Evolutionary conservation across 1,140 invertebrate species (phyloP).

Genomic region (Leptoteleia sp.): DNA sequence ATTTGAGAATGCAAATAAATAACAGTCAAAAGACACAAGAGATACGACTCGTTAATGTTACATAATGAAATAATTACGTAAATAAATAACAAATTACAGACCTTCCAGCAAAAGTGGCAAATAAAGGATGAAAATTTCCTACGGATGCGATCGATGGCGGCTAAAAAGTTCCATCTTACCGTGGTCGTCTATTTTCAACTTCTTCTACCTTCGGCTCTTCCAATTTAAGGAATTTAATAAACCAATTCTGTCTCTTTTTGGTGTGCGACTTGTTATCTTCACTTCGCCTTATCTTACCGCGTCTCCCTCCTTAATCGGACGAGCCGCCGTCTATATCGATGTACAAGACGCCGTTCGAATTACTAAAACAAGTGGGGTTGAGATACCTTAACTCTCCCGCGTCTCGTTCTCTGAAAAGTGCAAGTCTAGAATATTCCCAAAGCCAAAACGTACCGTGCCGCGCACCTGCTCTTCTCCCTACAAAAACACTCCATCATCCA

Average conservation of each 20-base stretch:
- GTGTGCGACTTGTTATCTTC: conserved; percentile 46
- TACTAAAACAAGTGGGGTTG: conserved; percentile 32
- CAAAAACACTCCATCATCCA: conserved; percentile 37
- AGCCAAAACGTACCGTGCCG: conserved; percentile 42
- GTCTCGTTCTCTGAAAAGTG: conserved; percentile 12
- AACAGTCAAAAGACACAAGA: too few species aligned
- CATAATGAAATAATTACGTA: too few species aligned
- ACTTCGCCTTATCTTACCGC: conserved; percentile 30
- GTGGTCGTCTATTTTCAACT: neutral
- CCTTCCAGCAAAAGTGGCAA: too few species aligned
- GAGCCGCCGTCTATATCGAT: conserved; percentile 29
- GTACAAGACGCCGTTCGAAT: conserved; percentile 28
- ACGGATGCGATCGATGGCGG: neutral
- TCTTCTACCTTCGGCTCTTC: conserved; percentile 6
- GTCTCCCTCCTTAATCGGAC: conserved; percentile 13
- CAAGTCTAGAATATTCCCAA: conserved; percentile 33
- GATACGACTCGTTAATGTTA: too few species aligned
- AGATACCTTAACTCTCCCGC: conserved; percentile 12
- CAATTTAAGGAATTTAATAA: conserved; percentile 55
- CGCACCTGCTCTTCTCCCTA: conserved; percentile 53
- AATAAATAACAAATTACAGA: too few species aligned
- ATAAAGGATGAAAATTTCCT: too few species aligned
- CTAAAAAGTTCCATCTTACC: neutral
- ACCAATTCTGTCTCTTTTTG: conserved; percentile 33
- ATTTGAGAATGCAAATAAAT: too few species aligned